A percentile compares a stretch with the other conserved stretches of the same genome.
These are phyloP conservation scores for Megalops cyprinoides DNA, from an alignment of 2,797 vertebrate species.

Conservation along the genomic window DNA sequence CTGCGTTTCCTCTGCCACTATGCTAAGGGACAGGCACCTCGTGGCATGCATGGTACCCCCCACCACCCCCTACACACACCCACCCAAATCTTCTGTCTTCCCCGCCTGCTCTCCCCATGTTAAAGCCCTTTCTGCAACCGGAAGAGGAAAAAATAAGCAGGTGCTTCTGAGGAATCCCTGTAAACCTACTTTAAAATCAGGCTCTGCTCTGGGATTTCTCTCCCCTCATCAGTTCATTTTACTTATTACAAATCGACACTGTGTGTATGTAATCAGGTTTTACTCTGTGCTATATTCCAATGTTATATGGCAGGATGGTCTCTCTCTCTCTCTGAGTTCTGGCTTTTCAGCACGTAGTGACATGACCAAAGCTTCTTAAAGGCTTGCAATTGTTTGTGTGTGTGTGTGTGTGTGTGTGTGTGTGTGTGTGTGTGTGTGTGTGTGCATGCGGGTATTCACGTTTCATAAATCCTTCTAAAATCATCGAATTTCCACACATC, in stretches of 20 bases:
- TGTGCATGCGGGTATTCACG: neutral
- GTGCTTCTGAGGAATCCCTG: neutral
- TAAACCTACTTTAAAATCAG: neutral
- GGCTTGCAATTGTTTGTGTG: conserved; percentile 16
- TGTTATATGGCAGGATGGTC: neutral
- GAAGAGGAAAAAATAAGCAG: conserved; percentile 19
- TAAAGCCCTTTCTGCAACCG: conserved; percentile 11
- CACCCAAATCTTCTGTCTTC: neutral
- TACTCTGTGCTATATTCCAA: neutral
- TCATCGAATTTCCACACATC: neutral
- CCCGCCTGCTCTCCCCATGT: neutral
- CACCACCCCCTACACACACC: neutral
- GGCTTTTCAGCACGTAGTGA: neutral
- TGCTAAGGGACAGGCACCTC: neutral
- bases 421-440: conserved; percentile 4
- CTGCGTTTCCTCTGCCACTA: neutral
- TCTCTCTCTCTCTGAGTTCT: neutral
- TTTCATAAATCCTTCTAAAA: conserved; percentile 16
- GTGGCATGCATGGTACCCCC: neutral
- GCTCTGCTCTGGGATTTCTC: neutral
- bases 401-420: neutral
- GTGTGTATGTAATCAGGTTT: neutral
- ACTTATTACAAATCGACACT: neutral
- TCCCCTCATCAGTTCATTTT: neutral
- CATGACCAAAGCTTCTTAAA: conserved; percentile 22